These are phyloP conservation scores for Brachyhypopomus gauderio DNA, from an alignment of 2,113 vertebrate genomes.

Conservation along the genomic window DNA sequence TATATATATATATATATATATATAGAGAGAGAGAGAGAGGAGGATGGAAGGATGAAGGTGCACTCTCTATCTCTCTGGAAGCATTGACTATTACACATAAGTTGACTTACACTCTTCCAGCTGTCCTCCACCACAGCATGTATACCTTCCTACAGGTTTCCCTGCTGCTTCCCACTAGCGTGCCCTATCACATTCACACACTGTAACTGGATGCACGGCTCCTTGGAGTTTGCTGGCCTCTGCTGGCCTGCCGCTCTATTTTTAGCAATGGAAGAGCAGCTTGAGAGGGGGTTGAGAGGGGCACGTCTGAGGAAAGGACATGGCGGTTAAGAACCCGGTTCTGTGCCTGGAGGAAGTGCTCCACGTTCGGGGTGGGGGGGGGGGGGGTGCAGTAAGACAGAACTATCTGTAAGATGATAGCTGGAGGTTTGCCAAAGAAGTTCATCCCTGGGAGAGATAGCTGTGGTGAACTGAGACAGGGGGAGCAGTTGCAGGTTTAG, in stretches of 20 bases:
- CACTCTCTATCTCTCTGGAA: no score
- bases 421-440: constrained; percentile 6
- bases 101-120: background rate
- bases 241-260: constrained; percentile 56
- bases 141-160: background rate
- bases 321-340: constrained; percentile 49
- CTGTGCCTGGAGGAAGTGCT: constrained; percentile 51
- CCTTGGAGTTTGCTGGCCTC: constrained; percentile 51
- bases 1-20: no score
- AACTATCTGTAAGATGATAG: background rate
- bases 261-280: constrained; percentile 56
- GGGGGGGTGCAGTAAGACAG: no score
- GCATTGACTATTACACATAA: background rate
- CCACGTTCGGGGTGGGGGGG: background rate
- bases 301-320: constrained; percentile 51
- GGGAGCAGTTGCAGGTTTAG: constrained; percentile 2
- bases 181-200: constrained; percentile 55
- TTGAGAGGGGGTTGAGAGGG: constrained; percentile 31
- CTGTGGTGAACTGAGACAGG: no score
- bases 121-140: background rate
- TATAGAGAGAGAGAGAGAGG: no score
- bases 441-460: background rate
- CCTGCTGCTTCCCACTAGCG: constrained; percentile 6
- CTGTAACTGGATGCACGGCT: constrained; percentile 37
- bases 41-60: no score